Base-by-base conservation (phyloP, 2,113 vertebrate genomes). In the Protobothrops mucrosquamatus region DNA sequence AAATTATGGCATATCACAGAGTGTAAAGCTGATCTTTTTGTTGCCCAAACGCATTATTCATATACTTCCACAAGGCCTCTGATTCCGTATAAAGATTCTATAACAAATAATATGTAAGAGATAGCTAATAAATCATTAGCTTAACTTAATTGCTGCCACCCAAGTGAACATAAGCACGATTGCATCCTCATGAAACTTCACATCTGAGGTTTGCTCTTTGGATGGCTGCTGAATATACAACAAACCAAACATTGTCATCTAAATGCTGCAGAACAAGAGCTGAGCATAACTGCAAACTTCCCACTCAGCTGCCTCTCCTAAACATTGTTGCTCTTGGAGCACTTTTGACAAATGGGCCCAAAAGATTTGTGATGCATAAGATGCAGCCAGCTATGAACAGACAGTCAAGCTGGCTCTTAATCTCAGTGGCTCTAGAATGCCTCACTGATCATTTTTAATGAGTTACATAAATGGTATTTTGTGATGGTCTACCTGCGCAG, bases 381-480 rank as follows among this genome's bases (percentile, higher is more conserved):
- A 91, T 5, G 61, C 90, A 85, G 90, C 54, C 86, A 85, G 54
- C 86, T 91, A 81, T 91, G 87, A 89, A 93, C 61, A 51, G 86
- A 91, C 54, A 85, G 52, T 93, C 52, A 89, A 88, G 81, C 54
- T 20, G 39, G 26, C 81, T 93, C 55, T 61, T 93, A 85, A 91
- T 93, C 52, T 91, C 85, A 43, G 85, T 51, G 51, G 52, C 52
- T 88, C 43, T 91, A 91, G 87, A 93, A 89, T 89, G 54, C 90
- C 29, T 91, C 87, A 91, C 87, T 85, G 90, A 85, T 91, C 54
- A 85, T 91, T 93, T 74, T 89, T 89, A 92, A 92, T 86, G 69
- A 92, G 61, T 89, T 89, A 85, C 55, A 92, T 89, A 89, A 93
- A 93, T 6, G n/a, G 55, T 86, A 34, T 89, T 89, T 93, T 89